Base-by-base conservation (phyloP, 2,113 vertebrate species). In the Coregonus clupeaformis region DNA sequence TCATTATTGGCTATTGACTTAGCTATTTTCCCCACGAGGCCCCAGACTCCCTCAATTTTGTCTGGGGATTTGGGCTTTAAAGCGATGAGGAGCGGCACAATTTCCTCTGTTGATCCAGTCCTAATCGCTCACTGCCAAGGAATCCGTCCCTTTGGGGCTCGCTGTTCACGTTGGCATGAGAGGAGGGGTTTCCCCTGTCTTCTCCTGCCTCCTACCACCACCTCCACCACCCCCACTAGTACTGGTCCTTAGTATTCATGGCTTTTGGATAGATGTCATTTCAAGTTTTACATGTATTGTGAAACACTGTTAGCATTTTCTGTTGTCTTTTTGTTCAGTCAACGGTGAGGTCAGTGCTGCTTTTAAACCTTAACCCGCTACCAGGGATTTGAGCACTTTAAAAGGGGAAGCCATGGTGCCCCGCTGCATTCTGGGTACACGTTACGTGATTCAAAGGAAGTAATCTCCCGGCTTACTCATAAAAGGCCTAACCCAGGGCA, bases 371-470 rank as follows among this genome's bases (percentile, higher is more conserved):
- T 77, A 25, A 69, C 73, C 78, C 7, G 25, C 77, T 80, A 76
- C 82, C 73, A 25, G 66, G 89, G 90, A 92, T 91, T 92, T 90
- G 66, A 82, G 74, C 82, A 87, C 90, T 89, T 93, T 88, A 92
- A 92, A 92, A 82, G 80, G 63, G 78, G 89, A 85, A 89, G 88
- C 85, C 78, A 65, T 18, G 36, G 78, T 75, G 79, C 78, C 80
- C 74, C 81, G 16, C 77, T 72, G 81, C 74, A 77, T 80, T 80
- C 74, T 78, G 81, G 80, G 82, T 83, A 77, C 67, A 77, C 79
- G 75, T 76, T 83, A 84, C 67, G 30, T 75, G 71, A 74, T 86
- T 89, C 89, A 89, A 89, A 91, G 87, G 72, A 75, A 42, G 74
- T 92, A 91, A 93, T 91, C 91, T 87, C 74, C 13, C 42, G 88